A percentile compares a stretch with the other conserved stretches of the same genome.
Conservation (phyloP, 2,797 vertebrate genomes). For the Characodon lateralis region DNA sequence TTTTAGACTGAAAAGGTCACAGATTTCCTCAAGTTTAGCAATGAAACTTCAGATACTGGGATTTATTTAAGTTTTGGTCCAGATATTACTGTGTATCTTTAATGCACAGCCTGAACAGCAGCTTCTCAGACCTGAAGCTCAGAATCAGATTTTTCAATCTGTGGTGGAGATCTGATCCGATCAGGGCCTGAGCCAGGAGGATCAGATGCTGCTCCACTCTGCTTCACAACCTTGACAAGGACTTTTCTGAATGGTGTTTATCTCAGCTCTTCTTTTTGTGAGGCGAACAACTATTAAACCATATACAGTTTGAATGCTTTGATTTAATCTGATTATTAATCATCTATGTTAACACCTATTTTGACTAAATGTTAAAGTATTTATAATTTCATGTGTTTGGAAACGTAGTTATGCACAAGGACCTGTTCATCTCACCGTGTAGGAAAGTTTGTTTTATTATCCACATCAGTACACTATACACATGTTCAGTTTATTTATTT, state of each 20-base stretch:
- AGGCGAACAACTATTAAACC: not conserved
- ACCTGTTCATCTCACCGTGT: not conserved
- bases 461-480: not conserved
- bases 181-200: slow-evolving; percentile 1
- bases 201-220: not conserved
- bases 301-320: not conserved
- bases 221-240: not conserved
- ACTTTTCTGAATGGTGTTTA: not conserved
- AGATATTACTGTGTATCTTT: not conserved
- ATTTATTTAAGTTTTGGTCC: slow-evolving; percentile 1
- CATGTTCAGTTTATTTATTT: too few species aligned
- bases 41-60: not conserved
- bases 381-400: not conserved
- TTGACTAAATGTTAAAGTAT: not conserved
- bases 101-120: not conserved
- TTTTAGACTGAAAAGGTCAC: not conserved
- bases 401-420: not conserved
- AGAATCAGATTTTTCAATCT: slow-evolving; percentile 4
- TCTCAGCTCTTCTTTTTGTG: not conserved
- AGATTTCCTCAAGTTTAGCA: not conserved
- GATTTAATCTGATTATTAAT: too few species aligned
- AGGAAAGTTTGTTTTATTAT: not conserved
- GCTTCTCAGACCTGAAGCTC: not conserved
- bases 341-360: not conserved
- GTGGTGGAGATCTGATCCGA: slow-evolving; percentile 9